Conservation (phyloP, 2,888 invertebrate species). For the Herminia tarsipennalis region DNA sequence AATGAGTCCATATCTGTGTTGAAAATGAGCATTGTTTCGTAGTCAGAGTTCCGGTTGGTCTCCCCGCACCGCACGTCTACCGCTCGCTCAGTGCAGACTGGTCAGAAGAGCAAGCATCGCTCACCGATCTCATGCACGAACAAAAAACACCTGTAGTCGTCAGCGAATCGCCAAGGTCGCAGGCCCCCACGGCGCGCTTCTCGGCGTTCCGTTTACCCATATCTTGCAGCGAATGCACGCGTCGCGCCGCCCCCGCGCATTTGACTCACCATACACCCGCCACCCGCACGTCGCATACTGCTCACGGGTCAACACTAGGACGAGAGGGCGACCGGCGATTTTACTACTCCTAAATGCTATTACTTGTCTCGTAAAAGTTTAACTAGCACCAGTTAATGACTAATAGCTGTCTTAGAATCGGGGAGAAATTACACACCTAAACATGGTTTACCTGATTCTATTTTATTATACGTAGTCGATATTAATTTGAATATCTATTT, state of each 20-base stretch:
- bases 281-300: slow-evolving; percentile 46
- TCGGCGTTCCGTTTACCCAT: slow-evolving; percentile 83
- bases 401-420: background rate
- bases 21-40: slow-evolving; percentile 61
- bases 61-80: slow-evolving; percentile 53
- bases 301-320: slow-evolving; percentile 68
- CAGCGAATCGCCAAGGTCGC: slow-evolving; percentile 81
- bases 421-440: background rate
- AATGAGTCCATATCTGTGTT: slow-evolving; percentile 28
- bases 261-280: slow-evolving; percentile 69
- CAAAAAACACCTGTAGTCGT: slow-evolving; percentile 85
- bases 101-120: slow-evolving; percentile 62
- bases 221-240: slow-evolving; percentile 82
- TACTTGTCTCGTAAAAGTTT: slow-evolving; percentile 13
- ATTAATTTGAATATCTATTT: too few relatives aligned
- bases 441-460: background rate
- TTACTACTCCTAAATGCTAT: slow-evolving; percentile 47
- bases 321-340: slow-evolving; percentile 41
- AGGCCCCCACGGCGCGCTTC: slow-evolving; percentile 75
- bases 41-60: slow-evolving; percentile 67
- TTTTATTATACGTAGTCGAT: too few relatives aligned
- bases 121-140: slow-evolving; percentile 72
- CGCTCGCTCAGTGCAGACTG: slow-evolving; percentile 50
- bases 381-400: background rate
- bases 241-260: slow-evolving; percentile 68